Evolutionary conservation across 2,888 invertebrate species (phyloP).

Genomic region (Sarcophaga subvicina): DNA sequence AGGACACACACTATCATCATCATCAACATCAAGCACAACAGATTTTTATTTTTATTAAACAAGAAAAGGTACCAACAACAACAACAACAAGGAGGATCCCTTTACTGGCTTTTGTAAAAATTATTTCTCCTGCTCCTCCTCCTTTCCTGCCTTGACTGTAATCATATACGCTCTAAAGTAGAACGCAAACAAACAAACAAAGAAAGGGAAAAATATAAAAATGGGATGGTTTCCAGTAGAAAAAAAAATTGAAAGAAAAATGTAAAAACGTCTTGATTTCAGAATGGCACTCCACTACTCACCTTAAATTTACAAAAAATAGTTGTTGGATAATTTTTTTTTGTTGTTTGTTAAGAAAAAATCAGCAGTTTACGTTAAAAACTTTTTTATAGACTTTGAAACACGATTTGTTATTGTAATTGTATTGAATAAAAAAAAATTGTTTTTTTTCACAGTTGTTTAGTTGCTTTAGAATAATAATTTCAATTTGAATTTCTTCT

Average conservation of each 20-base stretch:
- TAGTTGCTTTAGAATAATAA: neutral
- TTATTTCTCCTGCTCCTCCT: neutral
- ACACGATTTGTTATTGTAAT: neutral
- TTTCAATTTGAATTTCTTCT: too few species aligned
- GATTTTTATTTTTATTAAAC: conserved; percentile 22
- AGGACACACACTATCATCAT: conserved; percentile 13
- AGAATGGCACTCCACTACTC: neutral
- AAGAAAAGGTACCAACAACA: neutral
- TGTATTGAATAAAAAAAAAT: neutral
- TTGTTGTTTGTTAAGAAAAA: neutral
- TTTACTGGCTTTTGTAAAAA: neutral
- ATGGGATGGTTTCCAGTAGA: neutral
- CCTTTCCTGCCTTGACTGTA: neutral
- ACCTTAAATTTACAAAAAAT: neutral
- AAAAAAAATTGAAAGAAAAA: neutral
- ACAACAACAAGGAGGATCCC: neutral
- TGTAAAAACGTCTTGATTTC: neutral
- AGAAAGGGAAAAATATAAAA: neutral
- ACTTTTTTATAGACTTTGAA: neutral
- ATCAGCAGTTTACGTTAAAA: neutral
- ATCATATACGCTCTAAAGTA: neutral
- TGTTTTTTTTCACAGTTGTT: neutral
- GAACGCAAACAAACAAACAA: neutral
- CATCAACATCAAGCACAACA: neutral
- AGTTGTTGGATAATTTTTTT: neutral